A percentile compares a stretch with the other conserved stretches of the same genome.
Evolutionary conservation across 2,113 vertebrate genomes (phyloP).

Genomic region (Apaloderma vittatum): DNA sequence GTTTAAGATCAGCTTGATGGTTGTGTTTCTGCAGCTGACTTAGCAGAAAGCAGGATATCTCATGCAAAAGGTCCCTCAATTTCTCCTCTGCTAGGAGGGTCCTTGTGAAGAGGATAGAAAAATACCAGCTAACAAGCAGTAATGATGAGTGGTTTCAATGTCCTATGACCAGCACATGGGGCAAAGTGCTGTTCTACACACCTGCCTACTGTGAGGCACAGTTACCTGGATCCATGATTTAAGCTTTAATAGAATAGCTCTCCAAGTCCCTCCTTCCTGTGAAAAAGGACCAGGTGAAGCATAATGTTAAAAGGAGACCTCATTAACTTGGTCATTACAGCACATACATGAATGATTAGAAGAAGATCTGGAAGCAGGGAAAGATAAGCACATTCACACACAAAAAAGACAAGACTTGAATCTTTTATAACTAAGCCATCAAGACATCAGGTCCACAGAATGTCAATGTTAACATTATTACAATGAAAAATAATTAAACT

Average conservation of each 20-base stretch:
- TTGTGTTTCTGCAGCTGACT: background rate
- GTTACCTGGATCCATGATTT: background rate
- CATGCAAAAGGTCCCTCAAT: background rate
- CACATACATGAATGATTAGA: background rate
- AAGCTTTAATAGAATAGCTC: background rate
- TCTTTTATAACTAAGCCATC: background rate
- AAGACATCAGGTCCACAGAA: background rate
- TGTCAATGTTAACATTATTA: background rate
- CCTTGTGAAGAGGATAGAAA: background rate
- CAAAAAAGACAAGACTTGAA: background rate
- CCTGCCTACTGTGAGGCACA: background rate
- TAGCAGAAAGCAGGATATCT: background rate
- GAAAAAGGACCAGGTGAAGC: background rate
- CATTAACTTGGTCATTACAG: background rate
- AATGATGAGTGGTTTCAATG: background rate
- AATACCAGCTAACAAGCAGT: background rate
- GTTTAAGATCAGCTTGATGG: background rate
- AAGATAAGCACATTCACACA: background rate
- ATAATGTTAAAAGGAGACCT: background rate
- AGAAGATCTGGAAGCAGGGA: background rate
- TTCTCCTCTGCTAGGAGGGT: background rate
- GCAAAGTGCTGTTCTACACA: background rate
- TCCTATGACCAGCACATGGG: rapidly evolving
- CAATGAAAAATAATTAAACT: constrained; percentile 23
- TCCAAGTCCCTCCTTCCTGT: background rate